Conservation (phyloP, 2,113 vertebrate species). For the Rhinogobius similis region DNA sequence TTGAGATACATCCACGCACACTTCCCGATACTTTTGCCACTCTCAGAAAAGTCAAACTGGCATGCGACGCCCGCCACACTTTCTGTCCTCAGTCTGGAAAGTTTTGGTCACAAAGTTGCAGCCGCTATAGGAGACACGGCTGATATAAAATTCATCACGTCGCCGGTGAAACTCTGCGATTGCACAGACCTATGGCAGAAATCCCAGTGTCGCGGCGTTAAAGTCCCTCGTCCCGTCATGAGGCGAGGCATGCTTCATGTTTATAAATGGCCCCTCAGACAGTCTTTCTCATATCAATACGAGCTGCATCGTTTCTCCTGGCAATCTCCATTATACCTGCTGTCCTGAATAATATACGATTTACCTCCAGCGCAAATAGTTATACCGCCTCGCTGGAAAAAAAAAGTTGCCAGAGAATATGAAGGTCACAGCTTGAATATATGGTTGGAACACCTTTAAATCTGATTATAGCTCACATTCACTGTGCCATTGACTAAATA, state of each 20-base stretch:
- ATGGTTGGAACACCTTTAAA: too few species aligned
- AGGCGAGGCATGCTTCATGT: not conserved
- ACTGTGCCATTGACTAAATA: too few species aligned
- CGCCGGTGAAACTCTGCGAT: not conserved
- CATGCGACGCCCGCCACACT: too few species aligned
- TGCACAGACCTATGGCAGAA: not conserved
- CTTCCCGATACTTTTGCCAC: too few species aligned
- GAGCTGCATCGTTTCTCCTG: not conserved
- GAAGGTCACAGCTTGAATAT: too few species aligned
- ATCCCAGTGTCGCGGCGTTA: not conserved
- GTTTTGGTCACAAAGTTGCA: not conserved
- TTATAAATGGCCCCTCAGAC: not conserved
- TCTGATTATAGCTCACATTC: too few species aligned
- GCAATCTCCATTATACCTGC: not conserved
- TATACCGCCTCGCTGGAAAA: too few species aligned
- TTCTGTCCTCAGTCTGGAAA: not conserved
- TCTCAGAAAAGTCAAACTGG: too few species aligned
- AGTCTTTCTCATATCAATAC: not conserved
- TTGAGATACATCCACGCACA: too few species aligned
- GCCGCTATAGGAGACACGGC: not conserved
- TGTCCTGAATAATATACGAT: not conserved
- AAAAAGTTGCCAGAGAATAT: too few species aligned
- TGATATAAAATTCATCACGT: not conserved
- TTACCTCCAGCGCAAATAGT: not conserved
- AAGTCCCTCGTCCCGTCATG: not conserved